phyloP scores from a whole-genome alignment of 1,140 invertebrate genomes.

The Psix sp. region DNA sequence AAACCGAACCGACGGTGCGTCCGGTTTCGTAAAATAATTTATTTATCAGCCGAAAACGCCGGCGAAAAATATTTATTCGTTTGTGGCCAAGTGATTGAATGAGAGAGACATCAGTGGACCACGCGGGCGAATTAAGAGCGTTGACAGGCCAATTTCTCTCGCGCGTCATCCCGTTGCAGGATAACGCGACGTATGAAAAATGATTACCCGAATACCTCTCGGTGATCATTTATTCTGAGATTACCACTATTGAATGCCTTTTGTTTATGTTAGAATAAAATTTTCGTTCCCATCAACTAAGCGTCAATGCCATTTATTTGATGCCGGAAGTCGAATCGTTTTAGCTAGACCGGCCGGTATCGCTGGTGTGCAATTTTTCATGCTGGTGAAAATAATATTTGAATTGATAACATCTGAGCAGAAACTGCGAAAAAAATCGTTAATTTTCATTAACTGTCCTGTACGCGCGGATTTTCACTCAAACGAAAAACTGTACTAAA shows the following conservation, averaged over 20 bases:
- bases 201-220: too few relatives aligned
- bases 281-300: slow-evolving; percentile 36
- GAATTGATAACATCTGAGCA: slow-evolving; percentile 19
- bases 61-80: too few relatives aligned
- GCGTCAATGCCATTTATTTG: slow-evolving; percentile 29
- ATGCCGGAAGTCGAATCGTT: slow-evolving; percentile 27
- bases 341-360: slow-evolving; percentile 9
- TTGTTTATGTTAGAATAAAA: slow-evolving; percentile 41
- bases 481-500: too few relatives aligned
- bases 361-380: slow-evolving; percentile 22
- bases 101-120: slow-evolving; percentile 15
- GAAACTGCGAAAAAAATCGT: background rate
- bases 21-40: slow-evolving; percentile 27
- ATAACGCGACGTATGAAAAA: slow-evolving; percentile 22
- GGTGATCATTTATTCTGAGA: too few relatives aligned
- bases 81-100: too few relatives aligned
- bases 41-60: too few relatives aligned
- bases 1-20: slow-evolving; percentile 17
- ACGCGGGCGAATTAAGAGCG: slow-evolving; percentile 30
- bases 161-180: slow-evolving; percentile 42
- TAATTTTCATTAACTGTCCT: background rate
- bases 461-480: too few relatives aligned
- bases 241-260: slow-evolving; percentile 37
- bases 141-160: slow-evolving; percentile 64
- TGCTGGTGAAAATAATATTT: slow-evolving; percentile 7